Evolutionary conservation across 1,140 invertebrate genomes (phyloP).

Genomic region (Lethrus apterus): DNA sequence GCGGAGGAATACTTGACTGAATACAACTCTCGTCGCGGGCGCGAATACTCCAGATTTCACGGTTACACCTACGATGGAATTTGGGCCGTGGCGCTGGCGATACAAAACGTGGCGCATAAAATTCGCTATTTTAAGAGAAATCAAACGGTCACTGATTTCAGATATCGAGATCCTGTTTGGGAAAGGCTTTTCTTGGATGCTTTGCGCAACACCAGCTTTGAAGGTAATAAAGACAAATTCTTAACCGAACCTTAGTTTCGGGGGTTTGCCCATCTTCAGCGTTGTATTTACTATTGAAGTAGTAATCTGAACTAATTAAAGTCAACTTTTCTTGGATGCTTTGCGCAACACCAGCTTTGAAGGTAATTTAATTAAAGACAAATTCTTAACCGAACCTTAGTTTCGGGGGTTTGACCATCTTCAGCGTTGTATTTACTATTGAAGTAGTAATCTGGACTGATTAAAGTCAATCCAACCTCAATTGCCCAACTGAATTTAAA

Average conservation of each 20-base stretch:
- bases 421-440: too few relatives aligned
- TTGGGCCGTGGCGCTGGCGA: conserved; percentile 90
- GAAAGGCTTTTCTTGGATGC: conserved; percentile 80
- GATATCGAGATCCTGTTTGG: conserved; percentile 81
- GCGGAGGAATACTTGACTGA: conserved; percentile 78
- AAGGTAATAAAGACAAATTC: conserved; percentile 67
- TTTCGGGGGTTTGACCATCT: too few relatives aligned
- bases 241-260: neutral
- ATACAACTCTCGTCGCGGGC: conserved; percentile 70
- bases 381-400: too few relatives aligned
- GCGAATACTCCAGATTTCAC: conserved; percentile 88
- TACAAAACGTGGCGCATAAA: conserved; percentile 74
- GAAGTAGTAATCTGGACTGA: too few relatives aligned
- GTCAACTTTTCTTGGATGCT: conserved; percentile 76
- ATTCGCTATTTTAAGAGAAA: conserved; percentile 54
- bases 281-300: too few relatives aligned
- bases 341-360: conserved; percentile 86
- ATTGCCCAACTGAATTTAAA: too few relatives aligned
- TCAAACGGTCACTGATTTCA: conserved; percentile 69
- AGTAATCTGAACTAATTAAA: too few relatives aligned
- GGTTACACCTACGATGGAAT: conserved; percentile 95
- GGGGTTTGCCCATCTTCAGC: too few relatives aligned
- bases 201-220: conserved; percentile 83
- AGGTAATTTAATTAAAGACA: too few relatives aligned
- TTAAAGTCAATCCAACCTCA: too few relatives aligned